Base-by-base conservation (phyloP, 2,888 invertebrate genomes). In the Theretra japonica region DNA sequence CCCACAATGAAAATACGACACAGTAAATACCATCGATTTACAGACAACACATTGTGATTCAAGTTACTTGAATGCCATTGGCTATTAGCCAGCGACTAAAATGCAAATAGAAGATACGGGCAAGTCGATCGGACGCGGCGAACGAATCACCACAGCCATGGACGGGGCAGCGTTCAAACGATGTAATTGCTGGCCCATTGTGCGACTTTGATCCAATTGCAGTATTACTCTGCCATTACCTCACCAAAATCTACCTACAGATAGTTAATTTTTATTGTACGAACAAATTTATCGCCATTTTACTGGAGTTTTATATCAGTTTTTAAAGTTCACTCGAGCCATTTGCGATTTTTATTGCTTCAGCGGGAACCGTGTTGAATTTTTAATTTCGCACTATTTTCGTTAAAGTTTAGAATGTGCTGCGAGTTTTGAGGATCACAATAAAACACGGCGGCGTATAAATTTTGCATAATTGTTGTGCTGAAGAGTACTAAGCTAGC, bases 171-270 rank as follows among this genome's bases (percentile, higher is more conserved):
- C 79, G 84, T 79, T 85, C 82, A 84, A 86, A 83, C 84, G 83
- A 77, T 85, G 86, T 88, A 90, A 91, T 90, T 89, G 87, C 85
- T 77, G 75, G 74, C 75, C 87, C 78, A 89, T 90, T 89, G 87
- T 88, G 79, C 75, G 80, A 82, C 82, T 83, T 80, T 83, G 85
- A 84, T 77, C 79, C 76, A 83, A 89, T 85, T 85, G 85, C 79
- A 83, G 81, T 84, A 83, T 80, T 60, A 80, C 83, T 83, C 81
- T 73, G 74, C 81, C 74, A 80, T 81, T 80, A 79, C 78, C 78
- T 58, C 57, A 48, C 68, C 56, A 57, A 56, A 56, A 60, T 33
- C n/a, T 25, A 68, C 56, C 21, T 70, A 50, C 30, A 50, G 50
- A 53, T 48, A 68, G 57, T 68, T 58, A 57, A 71, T 68, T 71